Conservation (phyloP, 2,888 invertebrate species). For the Agriopis leucophaearia region DNA sequence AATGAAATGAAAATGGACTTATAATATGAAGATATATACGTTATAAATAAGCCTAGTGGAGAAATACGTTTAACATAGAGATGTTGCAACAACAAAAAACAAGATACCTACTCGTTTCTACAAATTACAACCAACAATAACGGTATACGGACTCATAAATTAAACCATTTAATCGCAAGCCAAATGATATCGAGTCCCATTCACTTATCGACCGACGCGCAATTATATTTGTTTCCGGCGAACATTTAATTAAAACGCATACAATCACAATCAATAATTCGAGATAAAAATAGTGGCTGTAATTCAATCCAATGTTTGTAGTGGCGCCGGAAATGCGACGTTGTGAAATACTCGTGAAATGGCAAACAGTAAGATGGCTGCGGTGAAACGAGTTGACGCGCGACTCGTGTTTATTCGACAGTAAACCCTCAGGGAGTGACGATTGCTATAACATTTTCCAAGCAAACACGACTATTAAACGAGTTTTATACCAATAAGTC, state of each 20-base stretch:
- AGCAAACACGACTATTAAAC: too few relatives aligned
- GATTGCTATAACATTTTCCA: too few relatives aligned
- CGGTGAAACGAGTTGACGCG: not conserved
- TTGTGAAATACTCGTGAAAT: constrained; percentile 5
- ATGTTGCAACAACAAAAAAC: constrained; percentile 8
- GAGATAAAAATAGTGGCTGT: constrained; percentile 33
- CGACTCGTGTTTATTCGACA: not conserved
- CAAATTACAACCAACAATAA: constrained; percentile 19
- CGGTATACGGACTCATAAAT: constrained; percentile 12
- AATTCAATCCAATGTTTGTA: constrained; percentile 37
- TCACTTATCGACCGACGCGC: constrained; percentile 46
- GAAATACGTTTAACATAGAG: not conserved
- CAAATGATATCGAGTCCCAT: constrained; percentile 19
- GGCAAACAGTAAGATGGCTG: not conserved
- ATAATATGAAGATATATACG: too few relatives aligned
- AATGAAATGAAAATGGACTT: too few relatives aligned
- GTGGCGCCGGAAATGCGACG: constrained; percentile 33
- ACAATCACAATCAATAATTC: constrained; percentile 50
- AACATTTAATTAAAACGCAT: constrained; percentile 53
- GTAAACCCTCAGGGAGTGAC: not conserved
- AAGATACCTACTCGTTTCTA: not conserved
- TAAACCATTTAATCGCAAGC: constrained; percentile 21
- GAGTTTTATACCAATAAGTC: too few relatives aligned
- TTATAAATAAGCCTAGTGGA: too few relatives aligned
- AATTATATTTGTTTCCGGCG: constrained; percentile 52